Evolutionary conservation across 1,140 invertebrate species (phyloP).

Genomic region (Caenorhabditis latens): DNA sequence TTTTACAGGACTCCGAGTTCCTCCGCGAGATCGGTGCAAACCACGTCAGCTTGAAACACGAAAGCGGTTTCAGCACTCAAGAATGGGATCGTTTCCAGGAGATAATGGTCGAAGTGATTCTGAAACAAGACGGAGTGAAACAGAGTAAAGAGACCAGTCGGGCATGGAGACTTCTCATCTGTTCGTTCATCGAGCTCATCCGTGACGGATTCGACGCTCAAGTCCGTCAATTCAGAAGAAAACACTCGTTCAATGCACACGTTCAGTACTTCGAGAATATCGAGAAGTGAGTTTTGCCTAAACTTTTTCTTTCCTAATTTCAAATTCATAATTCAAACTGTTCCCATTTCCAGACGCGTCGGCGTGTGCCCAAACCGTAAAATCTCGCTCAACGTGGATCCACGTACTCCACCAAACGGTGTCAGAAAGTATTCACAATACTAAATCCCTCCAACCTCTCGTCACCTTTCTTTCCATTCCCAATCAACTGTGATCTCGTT

Average conservation of each 20-base stretch:
- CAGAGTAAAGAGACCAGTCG: slow-evolving; percentile 59
- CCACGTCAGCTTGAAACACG: slow-evolving; percentile 28
- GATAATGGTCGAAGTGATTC: slow-evolving; percentile 57
- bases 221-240: slow-evolving; percentile 45
- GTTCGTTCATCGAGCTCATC: slow-evolving; percentile 49
- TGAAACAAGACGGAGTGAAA: slow-evolving; percentile 58
- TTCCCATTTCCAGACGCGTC: slow-evolving; percentile 4
- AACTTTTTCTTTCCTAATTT: too few species aligned
- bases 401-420: background rate
- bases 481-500: background rate
- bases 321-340: background rate
- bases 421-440: slow-evolving; percentile 30
- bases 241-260: slow-evolving; percentile 59
- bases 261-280: slow-evolving; percentile 56
- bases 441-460: background rate
- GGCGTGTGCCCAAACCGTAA: slow-evolving; percentile 31
- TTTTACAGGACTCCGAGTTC: slow-evolving; percentile 38
- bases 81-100: slow-evolving; percentile 58
- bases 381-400: slow-evolving; percentile 36
- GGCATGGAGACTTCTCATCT: slow-evolving; percentile 57
- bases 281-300: background rate
- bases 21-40: slow-evolving; percentile 54
- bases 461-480: background rate
- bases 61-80: slow-evolving; percentile 9
- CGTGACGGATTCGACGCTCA: slow-evolving; percentile 57